A percentile compares a stretch with the other conserved stretches of the same genome.
Evolutionary conservation across 1,140 invertebrate species (phyloP).

Genomic region (Amyelois transitella): DNA sequence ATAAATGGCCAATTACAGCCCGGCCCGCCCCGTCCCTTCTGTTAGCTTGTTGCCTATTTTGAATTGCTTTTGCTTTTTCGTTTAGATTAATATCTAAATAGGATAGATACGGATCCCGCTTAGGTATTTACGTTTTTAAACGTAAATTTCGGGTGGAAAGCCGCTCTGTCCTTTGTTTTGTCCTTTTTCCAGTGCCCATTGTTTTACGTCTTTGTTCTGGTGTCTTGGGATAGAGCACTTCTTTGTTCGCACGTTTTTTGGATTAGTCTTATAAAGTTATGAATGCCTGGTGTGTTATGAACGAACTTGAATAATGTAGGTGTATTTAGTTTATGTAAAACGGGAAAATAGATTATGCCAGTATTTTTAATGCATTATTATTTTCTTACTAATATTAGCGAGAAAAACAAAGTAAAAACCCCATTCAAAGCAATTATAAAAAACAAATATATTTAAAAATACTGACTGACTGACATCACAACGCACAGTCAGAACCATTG

Average conservation of each 20-base stretch:
- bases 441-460: too few species aligned
- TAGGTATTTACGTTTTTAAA: constrained; percentile 72
- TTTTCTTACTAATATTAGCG: too few species aligned
- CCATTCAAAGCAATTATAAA: too few species aligned
- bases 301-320: not conserved
- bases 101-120: constrained; percentile 71
- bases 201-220: constrained; percentile 51
- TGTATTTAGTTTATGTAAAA: not conserved
- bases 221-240: constrained; percentile 26
- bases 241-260: constrained; percentile 27
- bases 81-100: constrained; percentile 75
- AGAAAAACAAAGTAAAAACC: too few species aligned
- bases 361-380: too few species aligned
- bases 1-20: constrained; percentile 76
- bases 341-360: too few species aligned
- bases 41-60: constrained; percentile 73
- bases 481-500: too few species aligned
- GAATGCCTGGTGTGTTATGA: constrained; percentile 29
- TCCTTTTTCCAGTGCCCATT: constrained; percentile 43
- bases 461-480: too few species aligned
- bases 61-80: constrained; percentile 73
- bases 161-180: constrained; percentile 35
- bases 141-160: constrained; percentile 55
- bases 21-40: constrained; percentile 63
- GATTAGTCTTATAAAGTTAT: constrained; percentile 30